Conservation (phyloP, 1,140 invertebrate species). For the Diorhabda carinulata region DNA sequence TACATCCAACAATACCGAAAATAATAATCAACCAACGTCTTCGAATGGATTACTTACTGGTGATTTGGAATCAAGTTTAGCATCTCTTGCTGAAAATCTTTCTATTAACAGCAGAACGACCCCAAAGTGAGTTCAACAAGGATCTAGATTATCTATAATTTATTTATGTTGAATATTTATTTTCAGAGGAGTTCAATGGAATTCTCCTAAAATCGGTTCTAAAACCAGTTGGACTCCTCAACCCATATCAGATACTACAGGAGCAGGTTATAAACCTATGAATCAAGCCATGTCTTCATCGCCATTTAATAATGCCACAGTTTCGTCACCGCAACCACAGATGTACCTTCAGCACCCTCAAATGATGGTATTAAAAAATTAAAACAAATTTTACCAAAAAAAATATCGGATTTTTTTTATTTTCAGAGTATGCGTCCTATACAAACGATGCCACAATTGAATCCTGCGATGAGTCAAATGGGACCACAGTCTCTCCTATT, state of each 20-base stretch:
- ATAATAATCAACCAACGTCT: conserved; percentile 27
- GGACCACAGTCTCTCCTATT: neutral
- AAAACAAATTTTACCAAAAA: neutral
- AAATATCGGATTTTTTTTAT: neutral
- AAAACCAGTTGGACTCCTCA: conserved; percentile 69
- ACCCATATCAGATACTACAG: conserved; percentile 80
- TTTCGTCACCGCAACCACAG: conserved; percentile 26
- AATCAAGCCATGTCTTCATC: conserved; percentile 51
- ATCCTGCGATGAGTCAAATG: neutral
- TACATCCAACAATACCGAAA: conserved; percentile 36
- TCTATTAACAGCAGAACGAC: conserved; percentile 78
- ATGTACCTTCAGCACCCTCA: conserved; percentile 27
- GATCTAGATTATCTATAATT: neutral
- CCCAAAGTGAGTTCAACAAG: conserved; percentile 62
- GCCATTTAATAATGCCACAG: conserved; percentile 29
- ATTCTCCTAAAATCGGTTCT: conserved; percentile 67
- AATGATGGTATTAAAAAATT: conserved; percentile 32
- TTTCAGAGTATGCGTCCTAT: conserved; percentile 1
- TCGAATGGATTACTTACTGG: conserved; percentile 66
- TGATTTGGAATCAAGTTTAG: conserved; percentile 87
- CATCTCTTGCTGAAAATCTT: conserved; percentile 85
- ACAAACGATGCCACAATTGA: neutral
- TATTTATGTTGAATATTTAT: conserved; percentile 12
- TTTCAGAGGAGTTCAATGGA: conserved; percentile 66
- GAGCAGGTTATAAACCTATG: conserved; percentile 78